Base-by-base conservation (phyloP, 92 coral and sea anemone genomes). In the Metridium senile region DNA sequence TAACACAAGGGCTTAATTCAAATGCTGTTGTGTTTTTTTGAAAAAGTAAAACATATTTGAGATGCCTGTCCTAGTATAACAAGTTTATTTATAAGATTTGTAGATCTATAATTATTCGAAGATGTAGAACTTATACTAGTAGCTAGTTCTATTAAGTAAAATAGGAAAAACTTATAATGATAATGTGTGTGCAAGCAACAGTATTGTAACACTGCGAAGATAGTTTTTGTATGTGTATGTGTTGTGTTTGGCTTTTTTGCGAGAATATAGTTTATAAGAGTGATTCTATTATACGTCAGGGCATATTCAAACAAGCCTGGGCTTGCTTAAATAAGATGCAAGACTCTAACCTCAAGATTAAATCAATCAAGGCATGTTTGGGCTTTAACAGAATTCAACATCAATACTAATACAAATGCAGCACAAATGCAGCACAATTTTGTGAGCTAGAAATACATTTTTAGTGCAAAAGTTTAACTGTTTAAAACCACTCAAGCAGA, bases 251-350 rank as follows among this genome's bases (percentile, higher is more conserved):
- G n/a, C n/a, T n/a, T n/a, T n/a, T n/a, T n/a, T n/a, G n/a, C n/a
- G n/a, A n/a, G n/a, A n/a, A n/a, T n/a, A n/a, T n/a, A n/a, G n/a
- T n/a, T n/a, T n/a, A n/a, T n/a, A n/a, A n/a, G n/a, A n/a, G n/a
- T n/a, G n/a, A n/a, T n/a, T 9, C 28, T 19, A 28, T 19, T 64
- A 61, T 79, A 39, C 29, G 84, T 70, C 84, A 27, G 43, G 76
- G 70, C 84, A 21, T 79, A 79, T 46, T 47, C 43, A 2, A 18
- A 70, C 84, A 79, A 70, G 84, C 57, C 84, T 39, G 59, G 34
- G 54, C 84, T 25, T 79, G 84, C 62, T 16, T 45, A 39, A 33
- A 28, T 26, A 30, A 34, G 11, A 31, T 58, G 29, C 19, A n/a
- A 45, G 52, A 33, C 26, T 39, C 63, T 68, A 34, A 63, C 21